Percentiles rank a stretch among this genome's conserved stretches.
Conservation (phyloP, 1,140 invertebrate species). For the Lasioglossum baleicum region DNA sequence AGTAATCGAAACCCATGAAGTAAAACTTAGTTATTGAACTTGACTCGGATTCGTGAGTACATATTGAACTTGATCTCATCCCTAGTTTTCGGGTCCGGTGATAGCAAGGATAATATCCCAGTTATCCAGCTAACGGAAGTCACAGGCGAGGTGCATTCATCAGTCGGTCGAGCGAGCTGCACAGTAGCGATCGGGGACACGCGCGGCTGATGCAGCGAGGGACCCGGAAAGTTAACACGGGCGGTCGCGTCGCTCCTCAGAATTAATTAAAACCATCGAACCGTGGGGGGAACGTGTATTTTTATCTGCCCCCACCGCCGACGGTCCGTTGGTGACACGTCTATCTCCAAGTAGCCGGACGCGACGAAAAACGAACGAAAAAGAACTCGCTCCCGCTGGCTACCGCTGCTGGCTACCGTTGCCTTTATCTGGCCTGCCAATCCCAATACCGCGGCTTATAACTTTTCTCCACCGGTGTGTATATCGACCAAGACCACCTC, state of each 20-base stretch:
- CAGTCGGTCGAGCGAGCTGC: constrained; percentile 29
- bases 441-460: constrained; percentile 40
- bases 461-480: constrained; percentile 18
- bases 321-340: constrained; percentile 57
- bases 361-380: constrained; percentile 23
- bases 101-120: too few species aligned
- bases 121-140: neutral
- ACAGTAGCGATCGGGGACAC: constrained; percentile 59
- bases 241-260: constrained; percentile 56
- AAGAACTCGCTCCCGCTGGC: neutral
- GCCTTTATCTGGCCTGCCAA: constrained; percentile 54
- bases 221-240: constrained; percentile 57
- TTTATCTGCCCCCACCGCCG: constrained; percentile 68
- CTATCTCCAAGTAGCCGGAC: constrained; percentile 61
- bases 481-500: too few species aligned
- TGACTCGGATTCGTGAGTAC: too few species aligned
- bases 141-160: neutral
- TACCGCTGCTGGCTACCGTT: constrained; percentile 24
- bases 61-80: too few species aligned
- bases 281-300: constrained; percentile 70
- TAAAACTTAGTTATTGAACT: too few species aligned
- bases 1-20: too few species aligned
- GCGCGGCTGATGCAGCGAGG: constrained; percentile 50
- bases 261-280: constrained; percentile 66
- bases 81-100: too few species aligned